Percentiles rank a stretch among this genome's conserved stretches.
These are phyloP conservation scores for Eulemur rufifrons DNA, from an alignment of 2,113 vertebrate species.

Conservation along the genomic window DNA sequence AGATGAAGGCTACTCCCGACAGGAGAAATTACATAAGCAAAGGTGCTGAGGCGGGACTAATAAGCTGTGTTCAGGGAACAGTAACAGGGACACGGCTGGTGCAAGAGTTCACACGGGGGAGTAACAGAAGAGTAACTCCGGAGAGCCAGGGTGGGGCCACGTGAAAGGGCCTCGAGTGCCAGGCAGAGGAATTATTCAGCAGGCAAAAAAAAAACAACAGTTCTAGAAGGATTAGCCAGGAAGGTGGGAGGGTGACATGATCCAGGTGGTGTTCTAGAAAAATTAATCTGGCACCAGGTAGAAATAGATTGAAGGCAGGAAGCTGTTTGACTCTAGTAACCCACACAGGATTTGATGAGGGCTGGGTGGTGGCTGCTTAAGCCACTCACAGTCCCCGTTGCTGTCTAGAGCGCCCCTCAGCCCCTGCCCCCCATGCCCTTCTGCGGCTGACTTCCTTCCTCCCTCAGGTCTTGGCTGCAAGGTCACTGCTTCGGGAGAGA, in stretches of 20 bases:
- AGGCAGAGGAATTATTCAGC: not conserved
- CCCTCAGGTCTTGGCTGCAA: not conserved
- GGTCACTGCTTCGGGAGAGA: not conserved
- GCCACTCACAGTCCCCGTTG: not conserved
- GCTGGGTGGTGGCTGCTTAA: not conserved
- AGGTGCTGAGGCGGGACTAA: not conserved
- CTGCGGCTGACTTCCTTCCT: not conserved
- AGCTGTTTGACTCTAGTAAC: not conserved
- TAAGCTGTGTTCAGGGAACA: not conserved
- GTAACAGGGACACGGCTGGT: not conserved
- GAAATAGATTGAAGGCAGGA: conserved; percentile 19
- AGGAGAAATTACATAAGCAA: not conserved
- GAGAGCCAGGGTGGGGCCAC: not conserved
- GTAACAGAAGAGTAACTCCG: not conserved
- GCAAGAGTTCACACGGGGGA: not conserved
- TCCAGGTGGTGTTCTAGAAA: conserved; percentile 42
- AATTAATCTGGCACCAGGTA: not conserved
- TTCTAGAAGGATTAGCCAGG: conserved; percentile 34
- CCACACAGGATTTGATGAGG: not conserved
- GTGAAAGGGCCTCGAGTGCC: not conserved
- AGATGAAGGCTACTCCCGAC: not conserved
- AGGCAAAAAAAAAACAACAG: not conserved
- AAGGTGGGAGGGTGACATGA: conserved; percentile 61
- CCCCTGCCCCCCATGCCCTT: too few relatives aligned
- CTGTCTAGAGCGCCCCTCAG: not conserved